Evolutionary conservation across 2,113 vertebrate species (phyloP).

Genomic region (Salvelinus namaycush): DNA sequence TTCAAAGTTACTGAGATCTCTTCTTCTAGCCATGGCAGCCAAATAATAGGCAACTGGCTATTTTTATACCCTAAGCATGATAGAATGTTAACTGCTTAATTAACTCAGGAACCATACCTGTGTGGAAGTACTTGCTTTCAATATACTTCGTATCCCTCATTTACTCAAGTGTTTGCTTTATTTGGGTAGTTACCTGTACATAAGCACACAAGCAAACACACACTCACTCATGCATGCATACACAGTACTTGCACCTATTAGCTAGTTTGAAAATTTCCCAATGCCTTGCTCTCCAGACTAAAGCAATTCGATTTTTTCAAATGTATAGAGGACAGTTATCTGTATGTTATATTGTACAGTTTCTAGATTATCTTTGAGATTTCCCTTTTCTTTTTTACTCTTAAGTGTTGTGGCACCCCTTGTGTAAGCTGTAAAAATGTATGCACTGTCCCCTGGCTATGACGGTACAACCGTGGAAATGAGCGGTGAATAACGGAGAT

Average conservation of each 20-base stretch:
- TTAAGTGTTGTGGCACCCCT: not conserved
- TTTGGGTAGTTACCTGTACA: no score
- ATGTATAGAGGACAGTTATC: slow-evolving; percentile 57
- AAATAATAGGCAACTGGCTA: no score
- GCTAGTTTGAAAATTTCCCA: slow-evolving; percentile 10
- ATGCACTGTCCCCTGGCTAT: slow-evolving; percentile 9
- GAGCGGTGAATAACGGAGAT: slow-evolving; percentile 1
- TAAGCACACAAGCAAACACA: slow-evolving; percentile 1
- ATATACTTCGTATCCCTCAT: no score
- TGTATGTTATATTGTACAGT: slow-evolving; percentile 63
- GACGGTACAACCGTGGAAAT: not conserved
- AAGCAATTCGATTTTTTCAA: slow-evolving; percentile 17
- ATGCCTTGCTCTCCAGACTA: slow-evolving; percentile 1
- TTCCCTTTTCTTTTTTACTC: not conserved
- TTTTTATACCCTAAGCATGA: no score
- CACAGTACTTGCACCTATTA: slow-evolving; percentile 5
- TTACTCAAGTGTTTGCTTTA: no score
- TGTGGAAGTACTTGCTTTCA: slow-evolving; percentile 4
- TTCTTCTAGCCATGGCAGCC: no score
- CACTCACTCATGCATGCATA: slow-evolving; percentile 18
- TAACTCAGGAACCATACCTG: no score
- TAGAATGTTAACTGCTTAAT: no score
- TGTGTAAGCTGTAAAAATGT: slow-evolving; percentile 17
- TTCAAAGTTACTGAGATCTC: no score
- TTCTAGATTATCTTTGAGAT: slow-evolving; percentile 23